These are phyloP conservation scores for Enteromius treurensis DNA, from an alignment of 2,797 vertebrate species.

Conservation along the genomic window DNA sequence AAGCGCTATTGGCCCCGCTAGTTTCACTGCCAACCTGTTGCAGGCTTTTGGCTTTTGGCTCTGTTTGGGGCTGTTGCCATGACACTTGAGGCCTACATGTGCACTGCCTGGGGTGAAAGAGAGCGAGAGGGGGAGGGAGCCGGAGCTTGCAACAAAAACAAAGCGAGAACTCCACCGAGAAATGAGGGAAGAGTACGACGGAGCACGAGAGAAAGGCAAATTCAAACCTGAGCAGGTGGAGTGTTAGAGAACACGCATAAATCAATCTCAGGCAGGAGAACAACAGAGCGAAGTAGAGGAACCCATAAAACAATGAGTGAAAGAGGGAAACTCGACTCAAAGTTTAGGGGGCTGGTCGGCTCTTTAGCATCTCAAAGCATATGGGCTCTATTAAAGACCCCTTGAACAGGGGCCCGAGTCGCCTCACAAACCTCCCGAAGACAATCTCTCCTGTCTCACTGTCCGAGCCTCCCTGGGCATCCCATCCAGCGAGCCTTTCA, in stretches of 20 bases:
- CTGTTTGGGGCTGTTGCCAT: constrained; percentile 73
- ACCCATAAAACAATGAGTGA: constrained; percentile 47
- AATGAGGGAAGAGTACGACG: constrained; percentile 40
- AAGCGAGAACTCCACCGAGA: constrained; percentile 23
- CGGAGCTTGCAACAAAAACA: constrained; percentile 35
- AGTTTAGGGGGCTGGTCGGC: constrained; percentile 64
- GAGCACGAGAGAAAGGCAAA: constrained; percentile 56
- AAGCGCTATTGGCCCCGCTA: constrained; percentile 67
- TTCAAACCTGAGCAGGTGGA: constrained; percentile 39
- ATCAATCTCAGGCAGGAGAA: background rate
- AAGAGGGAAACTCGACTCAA: constrained; percentile 42
- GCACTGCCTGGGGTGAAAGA: constrained; percentile 63
- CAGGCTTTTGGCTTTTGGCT: constrained; percentile 66
- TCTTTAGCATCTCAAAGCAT: constrained; percentile 80
- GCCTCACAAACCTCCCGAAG: constrained; percentile 34
- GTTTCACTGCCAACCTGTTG: constrained; percentile 74
- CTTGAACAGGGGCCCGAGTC: constrained; percentile 55
- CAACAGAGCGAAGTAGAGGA: background rate
- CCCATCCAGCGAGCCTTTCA: constrained; percentile 29
- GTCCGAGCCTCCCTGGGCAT: constrained; percentile 19
- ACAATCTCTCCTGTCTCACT: constrained; percentile 33
- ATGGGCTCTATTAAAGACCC: constrained; percentile 72
- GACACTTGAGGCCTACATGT: constrained; percentile 72
- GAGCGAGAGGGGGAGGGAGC: constrained; percentile 55
- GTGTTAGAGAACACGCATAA: background rate